Evolutionary conservation across 2,797 vertebrate species (phyloP), one percentile per base, ranked within the genome.

Genomic region (Tokudaia muenninki): DNA sequence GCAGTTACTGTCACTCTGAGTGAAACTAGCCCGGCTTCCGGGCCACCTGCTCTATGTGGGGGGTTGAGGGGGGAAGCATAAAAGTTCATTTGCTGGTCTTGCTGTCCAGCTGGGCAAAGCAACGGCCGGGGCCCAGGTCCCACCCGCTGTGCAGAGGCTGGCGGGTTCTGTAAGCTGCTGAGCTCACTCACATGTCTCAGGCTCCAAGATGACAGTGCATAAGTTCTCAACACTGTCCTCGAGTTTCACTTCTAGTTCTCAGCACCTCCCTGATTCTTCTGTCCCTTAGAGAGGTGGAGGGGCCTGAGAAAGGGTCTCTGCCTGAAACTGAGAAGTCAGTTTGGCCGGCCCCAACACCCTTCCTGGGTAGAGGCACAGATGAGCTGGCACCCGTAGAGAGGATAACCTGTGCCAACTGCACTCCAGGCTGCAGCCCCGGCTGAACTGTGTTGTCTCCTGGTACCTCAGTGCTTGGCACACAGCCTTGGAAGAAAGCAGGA

Each of bases 161-260:
- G 10, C 44, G 17, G 9, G 13, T 26, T 93, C 90, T 84, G 65
- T 50, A 47, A 26, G 75, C 22, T 14, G 10, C 70, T 26, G 31
- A 77, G 24, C 19, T 65, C 29, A 7, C 0, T 0, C 19, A n/a
- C n/a, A n/a, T 9, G 7, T 67, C 88, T 89, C 1, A 2, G 34
- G 63, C 65, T 86, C 90, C 50, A 81, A 67, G n/a, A 19, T 50
- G 74, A 41, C 80, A 75, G 79, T 24, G 81, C 13, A 12, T 22
- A 37, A 86, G 74, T 34, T 93, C 47, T 52, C 52, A 65, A 87
- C 47, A 44, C 31, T 84, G 16, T 26, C 24, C 44, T 52, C 4
- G 83, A 79, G 44, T 96, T 97, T 96, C 89, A 14, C 91, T 97
- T 97, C 79, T 47, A 37, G 82, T 95, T 96, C 94, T 96, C 55